phyloP scores from a whole-genome alignment of 92 coral and sea anemone species.

The Paramuricea clavata region DNA sequence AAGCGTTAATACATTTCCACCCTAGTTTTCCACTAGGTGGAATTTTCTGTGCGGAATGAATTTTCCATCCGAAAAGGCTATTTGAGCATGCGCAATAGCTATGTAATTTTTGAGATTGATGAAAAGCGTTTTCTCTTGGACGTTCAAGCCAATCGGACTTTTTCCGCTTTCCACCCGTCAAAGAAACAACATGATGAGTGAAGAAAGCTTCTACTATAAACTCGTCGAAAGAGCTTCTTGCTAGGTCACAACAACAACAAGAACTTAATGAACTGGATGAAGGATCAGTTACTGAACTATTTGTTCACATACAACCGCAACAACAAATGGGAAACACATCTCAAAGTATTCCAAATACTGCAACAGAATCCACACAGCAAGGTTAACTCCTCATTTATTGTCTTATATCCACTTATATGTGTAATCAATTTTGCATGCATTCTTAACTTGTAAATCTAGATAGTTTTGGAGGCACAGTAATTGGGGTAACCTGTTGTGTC shows the following conservation, averaged over 20 bases:
- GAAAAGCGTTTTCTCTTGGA: background rate
- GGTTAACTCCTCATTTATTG: background rate
- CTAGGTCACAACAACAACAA: background rate
- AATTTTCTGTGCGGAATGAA: background rate
- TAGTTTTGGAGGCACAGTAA: too few species aligned
- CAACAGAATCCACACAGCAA: background rate
- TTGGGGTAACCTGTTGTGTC: too few species aligned
- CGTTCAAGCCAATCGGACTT: background rate
- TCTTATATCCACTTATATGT: background rate
- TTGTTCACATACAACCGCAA: background rate
- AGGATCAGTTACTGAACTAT: background rate
- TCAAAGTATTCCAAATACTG: background rate
- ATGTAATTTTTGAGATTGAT: background rate
- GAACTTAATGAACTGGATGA: background rate
- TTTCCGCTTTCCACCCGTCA: background rate
- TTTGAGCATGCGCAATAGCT: background rate
- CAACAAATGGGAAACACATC: background rate
- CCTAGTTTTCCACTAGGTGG: background rate
- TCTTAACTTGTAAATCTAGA: too few species aligned
- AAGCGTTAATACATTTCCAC: background rate
- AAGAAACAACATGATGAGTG: background rate
- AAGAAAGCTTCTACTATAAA: background rate
- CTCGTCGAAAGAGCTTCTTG: background rate
- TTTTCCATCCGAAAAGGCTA: background rate
- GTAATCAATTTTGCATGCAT: too few species aligned